Conservation (phyloP, 2,113 vertebrate species). For the Felis catus region DNA sequence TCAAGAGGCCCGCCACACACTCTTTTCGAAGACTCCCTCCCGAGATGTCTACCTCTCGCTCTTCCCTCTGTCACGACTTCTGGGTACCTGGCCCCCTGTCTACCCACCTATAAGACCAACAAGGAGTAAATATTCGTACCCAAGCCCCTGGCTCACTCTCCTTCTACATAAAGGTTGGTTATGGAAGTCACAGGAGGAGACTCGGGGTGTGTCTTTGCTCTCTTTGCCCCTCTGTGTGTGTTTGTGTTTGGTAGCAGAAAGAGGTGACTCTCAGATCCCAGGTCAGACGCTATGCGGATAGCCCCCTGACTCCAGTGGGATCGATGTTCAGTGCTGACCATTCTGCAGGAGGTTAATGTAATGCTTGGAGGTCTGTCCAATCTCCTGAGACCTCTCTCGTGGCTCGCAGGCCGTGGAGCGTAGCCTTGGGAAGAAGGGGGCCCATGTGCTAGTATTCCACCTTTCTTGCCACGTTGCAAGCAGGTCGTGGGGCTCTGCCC, state of each 20-base stretch:
- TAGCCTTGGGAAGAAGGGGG: rapidly evolving
- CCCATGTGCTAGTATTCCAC: background rate
- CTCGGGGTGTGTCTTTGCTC: background rate
- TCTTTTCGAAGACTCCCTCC: background rate
- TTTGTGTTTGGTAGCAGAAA: background rate
- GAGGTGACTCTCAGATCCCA: background rate
- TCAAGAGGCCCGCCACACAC: background rate
- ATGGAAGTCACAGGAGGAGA: background rate
- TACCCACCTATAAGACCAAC: background rate
- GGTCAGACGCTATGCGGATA: background rate
- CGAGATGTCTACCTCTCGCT: background rate
- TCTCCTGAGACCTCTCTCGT: background rate
- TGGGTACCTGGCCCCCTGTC: background rate
- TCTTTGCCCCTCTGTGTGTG: background rate
- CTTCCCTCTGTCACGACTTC: background rate
- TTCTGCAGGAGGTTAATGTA: background rate
- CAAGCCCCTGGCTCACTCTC: background rate
- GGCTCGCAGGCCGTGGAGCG: background rate
- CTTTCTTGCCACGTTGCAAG: background rate
- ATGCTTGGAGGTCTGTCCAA: background rate
- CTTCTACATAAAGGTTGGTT: background rate
- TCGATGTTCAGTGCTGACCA: background rate
- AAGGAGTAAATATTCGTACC: background rate
- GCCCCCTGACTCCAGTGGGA: background rate
- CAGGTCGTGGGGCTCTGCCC: no score